Base-by-base conservation (phyloP, 2,888 invertebrate species). In the Thecocarcelia acutangulata region DNA sequence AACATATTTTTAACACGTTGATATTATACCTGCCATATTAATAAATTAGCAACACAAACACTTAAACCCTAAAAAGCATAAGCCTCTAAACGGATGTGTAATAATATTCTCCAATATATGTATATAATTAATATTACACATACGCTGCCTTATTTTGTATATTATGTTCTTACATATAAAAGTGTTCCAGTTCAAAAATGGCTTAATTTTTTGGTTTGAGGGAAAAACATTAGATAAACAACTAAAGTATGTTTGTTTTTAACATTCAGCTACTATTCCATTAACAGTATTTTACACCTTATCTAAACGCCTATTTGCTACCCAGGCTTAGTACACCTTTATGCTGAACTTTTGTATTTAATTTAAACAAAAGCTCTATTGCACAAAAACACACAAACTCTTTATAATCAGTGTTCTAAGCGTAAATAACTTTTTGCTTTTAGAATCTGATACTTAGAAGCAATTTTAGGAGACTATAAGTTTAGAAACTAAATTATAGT, bases 291-390 rank as follows among this genome's bases (percentile, higher is more conserved):
- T 82, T 69, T 74, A 66, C 64, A 64, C 50, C 46, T 82, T 78
- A 74, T 78, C 74, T 78, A 13, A 58, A 48, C 54, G 46, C 46
- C 48, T 48, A 78, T 78, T 70, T 78, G 74, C n/a, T n/a, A n/a
- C n/a, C n/a, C 69, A 78, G 74, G 77, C 69, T 58, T 78, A 70
- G 59, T 74, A 59, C 64, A 78, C 42, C 74, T 78, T 64, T 70
- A 74, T 66, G 78, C 82, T 54, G 56, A 46, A 61, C 17, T 24
- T n/a, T n/a, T n/a, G n/a, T n/a, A 46, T 21, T 48, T n/a, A 17
- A n/a, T 19, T 40, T 21, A 8, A 17, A 37, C 21, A 44, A 50
- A 58, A 64, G 72, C 40, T 17, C 17, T 52, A 37, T n/a, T 28
- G 24, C 33, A 33, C 17, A 37, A 11, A 17, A 21, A 1, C 42